Evolutionary conservation across 1,140 invertebrate genomes (phyloP).

Genomic region (Magallana gigas): DNA sequence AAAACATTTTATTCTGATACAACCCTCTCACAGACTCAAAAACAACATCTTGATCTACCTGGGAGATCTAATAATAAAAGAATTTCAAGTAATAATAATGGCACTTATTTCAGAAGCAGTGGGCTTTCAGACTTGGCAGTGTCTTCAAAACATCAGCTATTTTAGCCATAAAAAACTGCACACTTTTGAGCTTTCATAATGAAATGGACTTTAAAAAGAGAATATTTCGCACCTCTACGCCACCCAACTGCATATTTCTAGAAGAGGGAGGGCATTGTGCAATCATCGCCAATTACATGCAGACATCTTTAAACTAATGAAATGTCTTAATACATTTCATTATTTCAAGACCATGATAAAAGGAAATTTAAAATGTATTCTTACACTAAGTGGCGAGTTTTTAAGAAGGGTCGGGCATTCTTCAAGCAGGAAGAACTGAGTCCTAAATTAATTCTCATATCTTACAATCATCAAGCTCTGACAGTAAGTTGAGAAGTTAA

Average conservation of each 20-base stretch:
- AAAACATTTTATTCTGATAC: no score
- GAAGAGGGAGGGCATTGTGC: not conserved
- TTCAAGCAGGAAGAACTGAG: no score
- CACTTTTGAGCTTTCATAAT: not conserved
- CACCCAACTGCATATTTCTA: not conserved
- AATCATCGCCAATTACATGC: not conserved
- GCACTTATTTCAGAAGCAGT: not conserved
- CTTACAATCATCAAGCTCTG: no score
- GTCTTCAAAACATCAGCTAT: not conserved
- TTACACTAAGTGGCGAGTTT: no score
- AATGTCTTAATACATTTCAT: not conserved
- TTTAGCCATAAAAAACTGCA: not conserved
- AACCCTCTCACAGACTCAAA: not conserved
- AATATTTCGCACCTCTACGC: not conserved
- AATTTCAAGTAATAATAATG: not conserved
- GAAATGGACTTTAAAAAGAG: not conserved
- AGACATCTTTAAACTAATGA: conserved; percentile 2
- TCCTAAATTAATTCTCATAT: no score
- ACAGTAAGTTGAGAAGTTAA: no score
- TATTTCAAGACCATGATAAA: no score
- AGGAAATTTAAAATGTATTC: no score
- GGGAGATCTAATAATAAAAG: not conserved
- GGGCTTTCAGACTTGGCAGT: not conserved
- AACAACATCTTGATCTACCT: conserved; percentile 2
- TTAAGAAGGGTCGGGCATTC: no score